Evolutionary conservation across 1,140 invertebrate genomes (phyloP).

Genomic region (Episyrphus balteatus): DNA sequence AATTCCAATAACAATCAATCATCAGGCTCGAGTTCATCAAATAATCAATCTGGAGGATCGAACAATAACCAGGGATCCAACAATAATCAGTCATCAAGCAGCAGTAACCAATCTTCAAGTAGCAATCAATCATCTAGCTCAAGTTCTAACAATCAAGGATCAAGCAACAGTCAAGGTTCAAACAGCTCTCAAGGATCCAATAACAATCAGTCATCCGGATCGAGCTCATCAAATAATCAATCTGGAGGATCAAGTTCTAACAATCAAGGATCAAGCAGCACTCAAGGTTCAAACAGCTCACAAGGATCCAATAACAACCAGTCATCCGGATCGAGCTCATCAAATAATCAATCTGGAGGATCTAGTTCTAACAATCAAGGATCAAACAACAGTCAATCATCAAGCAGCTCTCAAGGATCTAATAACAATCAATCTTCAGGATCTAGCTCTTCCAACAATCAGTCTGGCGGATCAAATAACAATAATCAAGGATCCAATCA

Average conservation of each 20-base stretch:
- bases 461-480: constrained; percentile 8
- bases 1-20: not conserved
- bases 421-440: not conserved
- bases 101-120: not conserved
- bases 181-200: constrained; percentile 2
- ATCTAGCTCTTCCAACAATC: not conserved
- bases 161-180: constrained; percentile 2
- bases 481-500: constrained; percentile 1
- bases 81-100: not conserved
- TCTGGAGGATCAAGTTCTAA: not conserved
- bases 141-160: constrained; percentile 2
- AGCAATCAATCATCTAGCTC: not conserved
- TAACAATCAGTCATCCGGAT: constrained; percentile 6
- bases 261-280: constrained; percentile 6
- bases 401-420: constrained; percentile 5
- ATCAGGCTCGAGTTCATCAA: not conserved
- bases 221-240: constrained; percentile 1
- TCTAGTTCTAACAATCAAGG: constrained; percentile 3
- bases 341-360: not conserved
- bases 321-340: constrained; percentile 6
- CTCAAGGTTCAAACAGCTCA: constrained; percentile 1
- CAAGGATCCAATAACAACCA: constrained; percentile 2
- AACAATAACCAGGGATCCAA: not conserved
- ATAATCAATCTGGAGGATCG: not conserved
- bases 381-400: constrained; percentile 1